These are phyloP conservation scores for Drosophila neotestacea DNA, from an alignment of 2,888 invertebrate genomes.

Conservation along the genomic window DNA sequence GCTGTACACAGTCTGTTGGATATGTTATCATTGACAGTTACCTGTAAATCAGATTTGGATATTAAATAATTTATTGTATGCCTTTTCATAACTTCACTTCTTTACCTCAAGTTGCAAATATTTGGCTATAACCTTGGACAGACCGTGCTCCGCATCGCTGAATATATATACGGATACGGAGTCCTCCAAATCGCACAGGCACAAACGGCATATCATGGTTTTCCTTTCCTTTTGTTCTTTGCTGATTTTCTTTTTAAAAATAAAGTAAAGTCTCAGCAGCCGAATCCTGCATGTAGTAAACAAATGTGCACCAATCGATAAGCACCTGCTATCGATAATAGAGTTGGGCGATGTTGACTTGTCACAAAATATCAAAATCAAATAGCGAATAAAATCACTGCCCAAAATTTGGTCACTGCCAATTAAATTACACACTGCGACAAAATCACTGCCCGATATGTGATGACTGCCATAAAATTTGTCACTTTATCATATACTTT, in stretches of 20 bases:
- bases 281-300: slow-evolving; percentile 18
- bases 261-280: slow-evolving; percentile 3
- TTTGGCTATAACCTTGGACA: slow-evolving; percentile 59
- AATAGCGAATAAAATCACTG: no score
- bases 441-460: no score
- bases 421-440: no score
- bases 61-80: no score
- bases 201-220: slow-evolving; percentile 75
- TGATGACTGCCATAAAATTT: no score
- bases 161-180: slow-evolving; percentile 45
- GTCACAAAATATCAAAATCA: no score
- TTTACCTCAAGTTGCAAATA: slow-evolving; percentile 47
- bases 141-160: slow-evolving; percentile 45
- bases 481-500: no score
- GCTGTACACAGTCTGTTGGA: slow-evolving; percentile 61
- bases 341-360: no score
- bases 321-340: slow-evolving; percentile 7
- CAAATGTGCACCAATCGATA: slow-evolving; percentile 21
- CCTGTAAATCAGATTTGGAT: slow-evolving; percentile 25
- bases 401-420: no score
- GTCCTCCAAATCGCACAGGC: slow-evolving; percentile 58
- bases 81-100: no score
- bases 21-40: slow-evolving; percentile 56
- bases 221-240: not conserved
- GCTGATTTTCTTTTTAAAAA: not conserved